Evolutionary conservation across 2,888 invertebrate species (phyloP).

Genomic region (Muschampia staudingeri): DNA sequence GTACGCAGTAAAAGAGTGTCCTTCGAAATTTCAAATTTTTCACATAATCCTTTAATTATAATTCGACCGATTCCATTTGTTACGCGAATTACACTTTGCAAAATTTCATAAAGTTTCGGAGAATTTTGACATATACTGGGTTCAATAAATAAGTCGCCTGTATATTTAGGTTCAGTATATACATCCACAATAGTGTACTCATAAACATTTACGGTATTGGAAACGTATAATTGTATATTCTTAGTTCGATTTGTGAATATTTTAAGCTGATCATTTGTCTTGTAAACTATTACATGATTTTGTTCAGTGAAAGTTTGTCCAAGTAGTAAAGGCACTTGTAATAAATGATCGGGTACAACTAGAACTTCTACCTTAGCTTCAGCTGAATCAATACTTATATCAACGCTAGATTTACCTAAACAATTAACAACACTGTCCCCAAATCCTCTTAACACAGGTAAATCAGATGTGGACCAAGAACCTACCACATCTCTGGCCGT

Average conservation of each 20-base stretch:
- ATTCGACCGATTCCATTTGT: neutral
- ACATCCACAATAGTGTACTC: neutral
- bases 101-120: conserved; percentile 10
- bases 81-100: conserved; percentile 24
- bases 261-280: conserved; percentile 18
- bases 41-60: conserved; percentile 4
- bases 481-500: neutral
- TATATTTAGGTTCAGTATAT: neutral
- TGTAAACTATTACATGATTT: conserved; percentile 21
- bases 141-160: conserved; percentile 29
- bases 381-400: neutral
- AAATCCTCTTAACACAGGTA: conserved; percentile 32
- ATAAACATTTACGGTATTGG: neutral
- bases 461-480: neutral
- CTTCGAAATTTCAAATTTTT: neutral
- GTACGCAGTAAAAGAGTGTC: conserved; percentile 13
- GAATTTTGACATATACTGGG: conserved; percentile 9
- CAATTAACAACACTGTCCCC: conserved; percentile 28
- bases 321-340: conserved; percentile 28
- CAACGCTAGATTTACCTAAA: conserved; percentile 25
- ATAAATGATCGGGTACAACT: neutral
- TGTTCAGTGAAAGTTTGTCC: conserved; percentile 40
- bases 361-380: conserved; percentile 20
- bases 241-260: neutral
- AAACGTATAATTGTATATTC: neutral